Conservation (phyloP, 1,140 invertebrate species). For the Caenorhabditis remanei region DNA sequence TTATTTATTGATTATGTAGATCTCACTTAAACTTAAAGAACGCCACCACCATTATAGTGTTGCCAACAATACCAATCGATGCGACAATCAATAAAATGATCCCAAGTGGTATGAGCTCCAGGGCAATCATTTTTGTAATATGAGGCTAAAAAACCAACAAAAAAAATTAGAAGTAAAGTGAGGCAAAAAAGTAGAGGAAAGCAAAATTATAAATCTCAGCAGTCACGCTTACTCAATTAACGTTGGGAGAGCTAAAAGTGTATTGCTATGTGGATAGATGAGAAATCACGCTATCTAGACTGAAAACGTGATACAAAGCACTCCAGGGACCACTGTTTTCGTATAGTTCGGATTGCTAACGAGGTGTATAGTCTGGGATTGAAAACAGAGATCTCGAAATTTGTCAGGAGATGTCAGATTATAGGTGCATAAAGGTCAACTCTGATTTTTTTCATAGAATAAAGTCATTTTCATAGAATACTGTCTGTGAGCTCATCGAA, state of each 20-base stretch:
- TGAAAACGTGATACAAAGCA: not conserved
- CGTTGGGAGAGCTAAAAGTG: not conserved
- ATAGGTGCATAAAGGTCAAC: too few species aligned
- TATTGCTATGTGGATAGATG: not conserved
- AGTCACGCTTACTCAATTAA: conserved; percentile 36
- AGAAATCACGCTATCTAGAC: not conserved
- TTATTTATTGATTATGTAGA: not conserved
- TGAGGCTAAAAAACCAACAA: not conserved
- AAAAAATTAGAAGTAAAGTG: not conserved
- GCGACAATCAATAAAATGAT: conserved; percentile 6
- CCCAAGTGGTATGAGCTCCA: not conserved
- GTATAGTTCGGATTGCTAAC: not conserved
- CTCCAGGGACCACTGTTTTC: not conserved
- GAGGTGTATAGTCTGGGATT: not conserved
- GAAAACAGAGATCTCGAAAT: too few species aligned
- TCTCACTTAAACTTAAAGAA: not conserved
- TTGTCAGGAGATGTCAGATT: too few species aligned
- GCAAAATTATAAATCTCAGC: not conserved
- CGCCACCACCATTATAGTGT: not conserved
- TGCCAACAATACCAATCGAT: not conserved
- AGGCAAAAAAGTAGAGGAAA: not conserved
- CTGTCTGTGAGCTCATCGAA: too few species aligned
- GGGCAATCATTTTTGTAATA: not conserved
- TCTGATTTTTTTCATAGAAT: too few species aligned
- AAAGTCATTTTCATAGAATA: too few species aligned